Base-by-base conservation (phyloP, 2,113 vertebrate species). In the Antechinus stuartii region DNA sequence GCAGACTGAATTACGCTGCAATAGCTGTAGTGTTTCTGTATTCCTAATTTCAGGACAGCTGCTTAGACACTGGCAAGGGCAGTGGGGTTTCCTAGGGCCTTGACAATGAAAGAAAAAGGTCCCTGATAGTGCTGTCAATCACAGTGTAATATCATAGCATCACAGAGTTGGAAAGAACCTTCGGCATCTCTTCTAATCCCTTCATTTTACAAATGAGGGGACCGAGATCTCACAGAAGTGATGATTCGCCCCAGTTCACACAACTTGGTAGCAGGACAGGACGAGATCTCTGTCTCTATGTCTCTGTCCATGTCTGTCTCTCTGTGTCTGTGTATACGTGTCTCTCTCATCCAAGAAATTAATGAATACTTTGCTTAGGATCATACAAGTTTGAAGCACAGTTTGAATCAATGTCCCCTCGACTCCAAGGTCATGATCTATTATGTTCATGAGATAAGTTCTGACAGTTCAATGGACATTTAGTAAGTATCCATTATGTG, bases 21-120 rank as follows among this genome's bases (percentile, higher is more conserved):
- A 10, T 0, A 0, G 0, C 90, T 49, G n/a, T 61, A 26, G 5
- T 50, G 2, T 30, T 91, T 96, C 47, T 10, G 12, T 35, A 90
- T 92, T 94, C 54, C 0, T 0, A 16, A 23, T n/a, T 92, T n/a
- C 94, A 94, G 25, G 16, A 61, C 27, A 26, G 91, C 25, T 0
- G 0, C 26, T 91, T 84, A 46, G 11, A 30, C 30, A 0, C 54
- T 46, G 6, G 42, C 68, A 84, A 84, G n/a, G 68, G 68, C 68
- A 84, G 19, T 30, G 47, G 50, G 50, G 3, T 10, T 1, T 46
- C 49, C 53, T 84, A 11, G 92, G 9, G 1, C 61, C 93, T 95
- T 90, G 30, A 91, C 42, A 16, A 24, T 46, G 14, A 42, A 52
- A 91, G 57, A 94, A n/a, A 92, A 68, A 42, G 14, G 0, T 68